These are phyloP conservation scores for Erynnis tages DNA, from an alignment of 2,888 invertebrate species.

Conservation along the genomic window DNA sequence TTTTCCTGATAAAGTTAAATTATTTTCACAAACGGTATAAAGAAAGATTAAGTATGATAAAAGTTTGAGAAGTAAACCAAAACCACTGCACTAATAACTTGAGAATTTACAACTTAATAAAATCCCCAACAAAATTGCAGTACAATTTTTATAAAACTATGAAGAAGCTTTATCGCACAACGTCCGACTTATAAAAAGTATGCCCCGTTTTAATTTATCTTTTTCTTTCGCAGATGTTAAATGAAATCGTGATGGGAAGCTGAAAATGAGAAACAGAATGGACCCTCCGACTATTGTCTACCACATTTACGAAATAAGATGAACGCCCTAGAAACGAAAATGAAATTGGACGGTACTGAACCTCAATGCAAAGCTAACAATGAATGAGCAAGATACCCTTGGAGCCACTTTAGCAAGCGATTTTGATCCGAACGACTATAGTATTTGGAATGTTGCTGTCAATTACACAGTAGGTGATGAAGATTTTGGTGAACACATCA, in stretches of 20 bases:
- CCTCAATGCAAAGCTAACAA: constrained; percentile 49
- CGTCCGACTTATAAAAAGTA: not conserved
- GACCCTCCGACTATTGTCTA: constrained; percentile 45
- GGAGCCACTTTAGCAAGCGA: constrained; percentile 32
- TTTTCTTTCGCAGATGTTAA: constrained; percentile 57
- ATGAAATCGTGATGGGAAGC: constrained; percentile 29
- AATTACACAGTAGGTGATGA: constrained; percentile 41
- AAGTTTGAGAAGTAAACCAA: no score
- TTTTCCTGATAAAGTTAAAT: no score
- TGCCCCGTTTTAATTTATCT: constrained; percentile 2
- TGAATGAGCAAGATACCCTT: constrained; percentile 57
- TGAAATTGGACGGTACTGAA: constrained; percentile 48
- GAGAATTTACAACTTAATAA: not conserved
- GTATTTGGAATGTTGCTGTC: constrained; percentile 38
- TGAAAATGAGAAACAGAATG: constrained; percentile 45
- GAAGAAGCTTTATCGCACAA: not conserved
- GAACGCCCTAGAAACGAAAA: constrained; percentile 52
- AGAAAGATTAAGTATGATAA: no score
- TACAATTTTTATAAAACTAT: not conserved
- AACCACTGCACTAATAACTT: no score
- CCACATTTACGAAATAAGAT: constrained; percentile 76
- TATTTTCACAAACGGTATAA: no score
- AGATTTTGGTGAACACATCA: constrained; percentile 35
- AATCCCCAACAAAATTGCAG: not conserved
- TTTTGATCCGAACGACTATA: constrained; percentile 31